phyloP scores from a whole-genome alignment of 2,797 vertebrate species.

The Fratercula arctica region DNA sequence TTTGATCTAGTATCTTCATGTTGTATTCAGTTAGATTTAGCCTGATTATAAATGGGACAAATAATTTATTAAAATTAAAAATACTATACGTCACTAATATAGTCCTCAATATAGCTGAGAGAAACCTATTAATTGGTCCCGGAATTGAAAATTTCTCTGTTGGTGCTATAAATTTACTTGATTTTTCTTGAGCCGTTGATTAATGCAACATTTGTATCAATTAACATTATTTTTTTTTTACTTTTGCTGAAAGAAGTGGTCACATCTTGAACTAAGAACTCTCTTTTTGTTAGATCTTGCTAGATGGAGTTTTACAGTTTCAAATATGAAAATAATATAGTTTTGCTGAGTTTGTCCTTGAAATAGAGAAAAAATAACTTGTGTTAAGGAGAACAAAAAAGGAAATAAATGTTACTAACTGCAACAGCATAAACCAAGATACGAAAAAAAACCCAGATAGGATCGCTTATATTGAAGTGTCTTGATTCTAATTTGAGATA shows the following conservation, averaged over 20 bases:
- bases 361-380: neutral
- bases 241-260: neutral
- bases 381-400: neutral
- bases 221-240: neutral
- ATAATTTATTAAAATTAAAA: conserved; percentile 5
- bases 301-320: neutral
- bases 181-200: neutral
- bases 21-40: conserved; percentile 15
- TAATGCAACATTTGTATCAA: neutral
- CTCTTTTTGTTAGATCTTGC: neutral
- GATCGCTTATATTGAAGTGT: neutral
- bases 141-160: neutral
- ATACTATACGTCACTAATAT: neutral
- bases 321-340: neutral
- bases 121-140: neutral
- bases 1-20: neutral
- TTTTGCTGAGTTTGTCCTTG: neutral
- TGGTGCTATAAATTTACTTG: conserved; percentile 5
- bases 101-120: neutral
- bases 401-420: neutral
- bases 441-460: accelerated
- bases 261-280: neutral
- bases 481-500: neutral
- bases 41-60: neutral
- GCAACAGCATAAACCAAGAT: neutral